Evolutionary conservation across 1,140 invertebrate species (phyloP), one percentile per base, ranked within the genome.

Genomic region (Drosophila littoralis): DNA sequence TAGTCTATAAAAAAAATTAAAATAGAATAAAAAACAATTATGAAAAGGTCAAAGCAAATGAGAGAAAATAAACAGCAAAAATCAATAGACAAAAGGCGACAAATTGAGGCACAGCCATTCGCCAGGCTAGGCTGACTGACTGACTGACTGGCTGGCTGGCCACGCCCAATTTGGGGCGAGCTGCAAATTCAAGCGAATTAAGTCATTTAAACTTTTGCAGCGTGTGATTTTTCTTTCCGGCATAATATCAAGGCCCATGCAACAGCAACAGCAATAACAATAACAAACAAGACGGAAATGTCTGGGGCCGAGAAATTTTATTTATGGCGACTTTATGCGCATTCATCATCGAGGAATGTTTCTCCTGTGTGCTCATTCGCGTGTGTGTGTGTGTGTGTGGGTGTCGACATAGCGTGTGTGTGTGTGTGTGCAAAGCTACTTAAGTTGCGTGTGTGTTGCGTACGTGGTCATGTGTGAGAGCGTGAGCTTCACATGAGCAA

Each of bases 181-280:
- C 42, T 50, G 64, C 43, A 74, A 81, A 81, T 77, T 59, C 73
- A 59, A 68, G 73, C 83, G 73, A 89, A 88, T 89, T 88, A 88
- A 89, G 83, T 89, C 84, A 80, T 89, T 89, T 83, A 83, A 86
- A 89, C 83, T 86, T 77, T 86, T 74, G 72, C 76, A 77, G 83
- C 84, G 79, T 83, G 77, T 79, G 83, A 86, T 86, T 86, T 82
- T 71, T 73, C 76, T 82, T 88, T 86, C 79, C 82, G 71, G 79
- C 63, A 79, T 77, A 77, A 83, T 83, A 89, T 79, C 66, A 74
- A 74, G 60, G 71, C 10, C 46, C 54, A 59, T 58, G 50, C 67
- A 58, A 50, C 60, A 70, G 36, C 35, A 61, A 9, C 40, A 28
- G 15, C 45, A 61, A 65, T 65, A 64, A 74, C 57, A 64, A 59